phyloP scores from a whole-genome alignment of 1,140 invertebrate genomes.

The Chrysopa pallens region DNA sequence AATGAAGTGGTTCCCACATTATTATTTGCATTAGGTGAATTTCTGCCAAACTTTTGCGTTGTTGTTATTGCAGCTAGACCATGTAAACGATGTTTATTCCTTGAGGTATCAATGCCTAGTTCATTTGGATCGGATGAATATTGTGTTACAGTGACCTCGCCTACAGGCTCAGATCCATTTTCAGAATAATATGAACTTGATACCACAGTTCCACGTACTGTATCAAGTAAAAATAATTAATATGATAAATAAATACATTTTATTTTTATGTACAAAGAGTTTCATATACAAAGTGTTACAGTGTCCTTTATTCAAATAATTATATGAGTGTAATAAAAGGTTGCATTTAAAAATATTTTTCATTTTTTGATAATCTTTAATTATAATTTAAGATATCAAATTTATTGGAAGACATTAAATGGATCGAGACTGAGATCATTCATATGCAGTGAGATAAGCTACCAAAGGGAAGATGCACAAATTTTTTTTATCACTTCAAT shows the following conservation, averaged over 20 bases:
- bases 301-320: too few species aligned
- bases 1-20: conserved; percentile 3
- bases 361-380: too few species aligned
- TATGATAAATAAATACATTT: conserved; percentile 2
- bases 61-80: conserved; percentile 17
- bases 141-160: conserved; percentile 40
- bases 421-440: too few species aligned
- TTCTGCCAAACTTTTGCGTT: conserved; percentile 26
- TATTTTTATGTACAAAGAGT: not conserved
- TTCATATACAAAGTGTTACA: not conserved
- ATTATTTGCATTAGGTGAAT: not conserved
- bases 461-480: too few species aligned
- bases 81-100: conserved; percentile 3
- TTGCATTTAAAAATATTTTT: too few species aligned
- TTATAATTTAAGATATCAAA: too few species aligned
- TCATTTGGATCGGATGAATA: conserved; percentile 43
- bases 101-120: conserved; percentile 18
- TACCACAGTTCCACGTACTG: conserved; percentile 46
- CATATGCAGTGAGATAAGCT: too few species aligned
- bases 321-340: too few species aligned
- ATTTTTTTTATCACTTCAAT: too few species aligned
- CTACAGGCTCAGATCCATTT: conserved; percentile 42
- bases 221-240: conserved; percentile 6
- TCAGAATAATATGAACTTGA: conserved; percentile 43
- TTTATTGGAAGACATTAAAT: too few species aligned